Base-by-base conservation (phyloP, 1,140 invertebrate species). In the Agrilus planipennis region DNA sequence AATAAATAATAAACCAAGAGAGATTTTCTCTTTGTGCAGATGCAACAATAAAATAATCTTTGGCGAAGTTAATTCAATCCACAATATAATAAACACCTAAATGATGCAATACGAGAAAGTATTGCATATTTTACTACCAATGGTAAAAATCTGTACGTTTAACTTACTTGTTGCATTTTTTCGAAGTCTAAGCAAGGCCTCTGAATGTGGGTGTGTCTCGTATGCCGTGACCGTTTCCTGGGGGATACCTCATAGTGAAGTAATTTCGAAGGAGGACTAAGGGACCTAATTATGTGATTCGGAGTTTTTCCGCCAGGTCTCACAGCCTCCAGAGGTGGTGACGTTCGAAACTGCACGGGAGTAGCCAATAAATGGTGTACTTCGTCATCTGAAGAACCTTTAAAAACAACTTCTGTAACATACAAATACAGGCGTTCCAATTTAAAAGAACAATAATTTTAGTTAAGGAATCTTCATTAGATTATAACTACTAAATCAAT, bases 171-270 rank as follows among this genome's bases (percentile, higher is more conserved):
- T 70, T 91, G 89, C 89, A 93, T 93, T 73, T 93, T 93, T 68
- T 93, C 89, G 64, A 93, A 93, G 70, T 93, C 88, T 57, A 93
- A 74, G 67, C 84, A 89, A 47, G 89, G 89, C 60, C 89, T 73
- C 55, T 83, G 82, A 45, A 75, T 55, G 69, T 75, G 71, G 45
- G 76, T 56, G 68, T 73, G 63, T 62, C 72, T 61, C 62, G 69
- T 67, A 65, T 76, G 67, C 57, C 68, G 54, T 55, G 77, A 73
- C 60, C 78, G 65, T 62, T 79, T 70, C 50, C 76, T 65, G 16
- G 72, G 72, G 36, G 73, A 75, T 30, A 72, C 71, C 48, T 68
- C 70, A 54, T 69, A 75, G 53, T 80, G 78, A 51, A 84, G 76
- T 46, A 87, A 68, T 65, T 82, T 83, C 42, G 81, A 72, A 17